Evolutionary conservation across 2,113 vertebrate species (phyloP).

Genomic region (Monopterus albus): DNA sequence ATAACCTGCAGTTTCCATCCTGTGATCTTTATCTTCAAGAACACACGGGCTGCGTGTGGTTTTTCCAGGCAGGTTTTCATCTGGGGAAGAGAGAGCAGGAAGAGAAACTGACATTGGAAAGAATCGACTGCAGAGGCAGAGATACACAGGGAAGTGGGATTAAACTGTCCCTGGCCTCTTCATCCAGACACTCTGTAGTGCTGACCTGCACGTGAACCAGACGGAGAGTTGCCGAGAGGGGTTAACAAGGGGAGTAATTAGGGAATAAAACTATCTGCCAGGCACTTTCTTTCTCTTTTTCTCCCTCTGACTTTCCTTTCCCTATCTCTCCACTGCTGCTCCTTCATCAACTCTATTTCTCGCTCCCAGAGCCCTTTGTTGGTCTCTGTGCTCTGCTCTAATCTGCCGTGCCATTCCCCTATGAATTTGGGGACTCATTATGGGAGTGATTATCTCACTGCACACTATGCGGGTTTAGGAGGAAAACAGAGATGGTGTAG

Average conservation of each 20-base stretch:
- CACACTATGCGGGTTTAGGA: constrained; percentile 34
- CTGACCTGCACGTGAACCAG: constrained; percentile 57
- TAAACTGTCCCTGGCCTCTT: constrained; percentile 66
- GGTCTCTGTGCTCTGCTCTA: constrained; percentile 63
- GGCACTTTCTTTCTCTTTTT: constrained; percentile 51
- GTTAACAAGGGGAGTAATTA: constrained; percentile 79
- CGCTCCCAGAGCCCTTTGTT: constrained; percentile 63
- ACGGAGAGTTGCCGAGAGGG: constrained; percentile 53
- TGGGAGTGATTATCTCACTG: constrained; percentile 65
- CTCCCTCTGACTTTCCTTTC: constrained; percentile 57
- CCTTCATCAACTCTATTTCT: constrained; percentile 50
- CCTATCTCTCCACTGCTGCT: constrained; percentile 34
- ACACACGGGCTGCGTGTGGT: constrained; percentile 17
- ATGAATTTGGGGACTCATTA: constrained; percentile 74
- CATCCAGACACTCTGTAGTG: constrained; percentile 64
- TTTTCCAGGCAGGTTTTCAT: constrained; percentile 35
- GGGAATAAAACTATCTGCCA: constrained; percentile 68
- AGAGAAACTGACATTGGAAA: constrained; percentile 53
- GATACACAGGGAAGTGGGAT: constrained; percentile 56
- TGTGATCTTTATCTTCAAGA: constrained; percentile 45
- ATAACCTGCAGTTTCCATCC: constrained; percentile 21
- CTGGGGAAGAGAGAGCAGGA: constrained; percentile 21
- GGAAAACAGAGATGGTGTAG: constrained; percentile 24
- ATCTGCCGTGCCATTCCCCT: constrained; percentile 64
- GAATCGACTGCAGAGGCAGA: constrained; percentile 47